phyloP scores from a whole-genome alignment of 1,140 invertebrate species.

The Drosophila miranda region DNA sequence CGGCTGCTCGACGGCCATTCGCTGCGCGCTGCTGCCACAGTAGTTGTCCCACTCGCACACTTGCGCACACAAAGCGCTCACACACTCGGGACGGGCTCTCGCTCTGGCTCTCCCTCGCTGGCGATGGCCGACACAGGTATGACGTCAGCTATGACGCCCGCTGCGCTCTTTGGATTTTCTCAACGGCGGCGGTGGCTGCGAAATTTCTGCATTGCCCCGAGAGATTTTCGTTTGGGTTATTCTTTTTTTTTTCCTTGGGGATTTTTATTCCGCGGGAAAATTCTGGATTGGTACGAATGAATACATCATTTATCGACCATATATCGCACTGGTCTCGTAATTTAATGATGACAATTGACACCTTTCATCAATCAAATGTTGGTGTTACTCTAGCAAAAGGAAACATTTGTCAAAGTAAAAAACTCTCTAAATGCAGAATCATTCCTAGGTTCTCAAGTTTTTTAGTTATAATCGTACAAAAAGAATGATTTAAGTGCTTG shows the following conservation, averaged over 20 bases:
- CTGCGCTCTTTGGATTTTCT: conserved; percentile 40
- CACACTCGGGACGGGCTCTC: conserved; percentile 11
- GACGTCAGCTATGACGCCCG: conserved; percentile 45
- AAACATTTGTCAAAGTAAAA: no score
- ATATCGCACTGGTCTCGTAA: no score
- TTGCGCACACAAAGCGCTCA: background rate
- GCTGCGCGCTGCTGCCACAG: conserved; percentile 30
- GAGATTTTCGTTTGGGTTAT: conserved; percentile 57
- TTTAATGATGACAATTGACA: no score
- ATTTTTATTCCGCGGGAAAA: no score
- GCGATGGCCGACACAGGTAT: conserved; percentile 65
- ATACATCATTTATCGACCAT: no score
- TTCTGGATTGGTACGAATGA: no score
- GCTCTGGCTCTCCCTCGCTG: conserved; percentile 6
- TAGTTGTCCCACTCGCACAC: conserved; percentile 22
- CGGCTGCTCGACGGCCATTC: conserved; percentile 67
- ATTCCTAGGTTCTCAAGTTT: no score
- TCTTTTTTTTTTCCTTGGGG: conserved; percentile 13
- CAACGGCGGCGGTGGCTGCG: conserved; percentile 38
- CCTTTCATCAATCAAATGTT: no score
- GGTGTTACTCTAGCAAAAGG: no score
- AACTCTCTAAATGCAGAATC: no score
- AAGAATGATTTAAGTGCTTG: no score
- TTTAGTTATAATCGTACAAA: no score
- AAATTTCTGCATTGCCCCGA: conserved; percentile 25